Evolutionary conservation across 2,797 vertebrate genomes (phyloP).

Genomic region (Parauchenoglanis ngamensis): DNA sequence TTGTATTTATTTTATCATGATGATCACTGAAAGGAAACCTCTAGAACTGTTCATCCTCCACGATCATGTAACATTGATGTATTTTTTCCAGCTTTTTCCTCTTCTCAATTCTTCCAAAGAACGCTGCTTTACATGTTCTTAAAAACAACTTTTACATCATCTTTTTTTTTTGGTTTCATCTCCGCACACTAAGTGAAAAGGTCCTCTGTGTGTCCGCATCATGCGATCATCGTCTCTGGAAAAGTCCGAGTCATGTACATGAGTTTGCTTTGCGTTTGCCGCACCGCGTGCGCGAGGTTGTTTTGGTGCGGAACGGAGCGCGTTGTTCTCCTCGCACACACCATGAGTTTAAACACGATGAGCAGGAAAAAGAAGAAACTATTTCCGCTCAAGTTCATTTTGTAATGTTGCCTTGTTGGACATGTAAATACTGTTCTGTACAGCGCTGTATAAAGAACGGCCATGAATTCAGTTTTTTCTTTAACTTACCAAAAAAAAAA

Average conservation of each 20-base stretch:
- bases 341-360: neutral
- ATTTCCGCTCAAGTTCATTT: conserved; percentile 19
- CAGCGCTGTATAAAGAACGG: conserved; percentile 76
- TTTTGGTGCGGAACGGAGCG: conserved; percentile 42
- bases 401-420: conserved; percentile 65
- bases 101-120: conserved; percentile 35
- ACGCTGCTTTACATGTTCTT: conserved; percentile 31
- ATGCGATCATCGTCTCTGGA: neutral
- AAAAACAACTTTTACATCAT: conserved; percentile 16
- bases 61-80: conserved; percentile 21
- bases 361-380: neutral
- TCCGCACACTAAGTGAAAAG: neutral
- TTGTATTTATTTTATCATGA: conserved; percentile 60
- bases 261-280: conserved; percentile 1
- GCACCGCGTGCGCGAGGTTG: conserved; percentile 40
- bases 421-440: conserved; percentile 75
- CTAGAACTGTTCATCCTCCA: conserved; percentile 50
- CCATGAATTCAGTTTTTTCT: conserved; percentile 55
- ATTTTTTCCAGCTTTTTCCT: conserved; percentile 15
- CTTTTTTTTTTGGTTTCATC: conserved; percentile 22
- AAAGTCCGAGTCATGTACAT: neutral
- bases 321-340: conserved; percentile 33
- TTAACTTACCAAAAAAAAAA: conserved; percentile 53
- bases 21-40: conserved; percentile 39
- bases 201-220: neutral